Conservation (phyloP, 2,797 vertebrate genomes). For the Ctenopoma kingsleyae region DNA sequence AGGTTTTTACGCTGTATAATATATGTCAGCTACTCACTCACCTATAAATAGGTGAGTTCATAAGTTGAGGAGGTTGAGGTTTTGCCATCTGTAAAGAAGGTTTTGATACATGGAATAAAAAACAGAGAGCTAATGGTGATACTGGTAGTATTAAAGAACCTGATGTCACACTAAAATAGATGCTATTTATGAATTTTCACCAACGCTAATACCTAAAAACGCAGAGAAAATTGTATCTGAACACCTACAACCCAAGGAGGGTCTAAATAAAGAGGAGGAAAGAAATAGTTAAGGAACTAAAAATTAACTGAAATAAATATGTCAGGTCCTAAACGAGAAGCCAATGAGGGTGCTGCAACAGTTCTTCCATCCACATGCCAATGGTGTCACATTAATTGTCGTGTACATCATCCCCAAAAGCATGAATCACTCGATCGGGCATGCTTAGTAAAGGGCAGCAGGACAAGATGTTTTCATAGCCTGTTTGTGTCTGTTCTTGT, state of each 20-base stretch:
- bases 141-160: conserved; percentile 43
- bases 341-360: conserved; percentile 68
- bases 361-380: conserved; percentile 78
- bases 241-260: conserved; percentile 32
- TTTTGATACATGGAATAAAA: conserved; percentile 18
- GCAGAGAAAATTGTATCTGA: conserved; percentile 41
- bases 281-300: conserved; percentile 12
- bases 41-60: conserved; percentile 50
- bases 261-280: conserved; percentile 15
- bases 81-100: conserved; percentile 43
- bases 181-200: conserved; percentile 24
- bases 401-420: conserved; percentile 38
- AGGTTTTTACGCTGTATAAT: conserved; percentile 67
- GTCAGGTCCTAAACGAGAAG: conserved; percentile 33
- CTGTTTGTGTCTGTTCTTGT: conserved; percentile 17
- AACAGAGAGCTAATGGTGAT: conserved; percentile 39
- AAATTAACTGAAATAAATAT: conserved; percentile 33
- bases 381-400: conserved; percentile 50
- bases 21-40: conserved; percentile 59
- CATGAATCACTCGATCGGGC: conserved; percentile 57
- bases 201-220: conserved; percentile 43
- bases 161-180: conserved; percentile 43
- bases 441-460: conserved; percentile 44
- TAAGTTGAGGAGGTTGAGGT: conserved; percentile 55
- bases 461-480: conserved; percentile 34